Evolutionary conservation across 2,888 invertebrate genomes (phyloP).

Genomic region (Thecocarcelia acutangulata): DNA sequence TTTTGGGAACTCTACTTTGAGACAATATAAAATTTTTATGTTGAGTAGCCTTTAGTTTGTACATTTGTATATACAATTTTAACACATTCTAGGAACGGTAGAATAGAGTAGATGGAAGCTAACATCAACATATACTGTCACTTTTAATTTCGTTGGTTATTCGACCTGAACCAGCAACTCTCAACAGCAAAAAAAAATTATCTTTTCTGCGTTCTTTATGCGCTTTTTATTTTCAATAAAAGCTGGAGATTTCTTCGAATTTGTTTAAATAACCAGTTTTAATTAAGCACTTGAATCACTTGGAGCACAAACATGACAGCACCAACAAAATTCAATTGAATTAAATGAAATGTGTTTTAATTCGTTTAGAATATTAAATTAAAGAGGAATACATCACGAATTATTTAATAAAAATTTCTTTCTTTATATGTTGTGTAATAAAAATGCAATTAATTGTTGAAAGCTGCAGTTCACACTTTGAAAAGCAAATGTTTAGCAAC

Average conservation of each 20-base stretch:
- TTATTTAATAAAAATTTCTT: constrained; percentile 1
- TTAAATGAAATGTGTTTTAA: constrained; percentile 10
- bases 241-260: constrained; percentile 50
- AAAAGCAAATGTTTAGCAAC: too few relatives aligned
- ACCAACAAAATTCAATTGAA: background rate
- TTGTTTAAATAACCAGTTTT: constrained; percentile 52
- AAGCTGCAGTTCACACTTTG: too few relatives aligned
- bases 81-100: constrained; percentile 26
- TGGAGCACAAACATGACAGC: constrained; percentile 6
- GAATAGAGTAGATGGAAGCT: constrained; percentile 21
- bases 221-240: background rate
- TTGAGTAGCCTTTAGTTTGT: background rate
- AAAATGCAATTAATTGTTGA: background rate
- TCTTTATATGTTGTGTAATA: background rate
- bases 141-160: constrained; percentile 34
- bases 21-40: background rate
- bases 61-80: background rate
- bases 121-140: constrained; percentile 21
- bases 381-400: constrained; percentile 11
- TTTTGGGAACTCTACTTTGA: background rate
- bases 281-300: constrained; percentile 52
- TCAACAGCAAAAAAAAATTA: background rate
- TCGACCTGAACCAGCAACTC: background rate
- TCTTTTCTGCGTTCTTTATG: constrained; percentile 10
- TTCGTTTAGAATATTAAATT: constrained; percentile 19